phyloP scores from a whole-genome alignment of 1,140 invertebrate species.

The Drosophila eugracilis region DNA sequence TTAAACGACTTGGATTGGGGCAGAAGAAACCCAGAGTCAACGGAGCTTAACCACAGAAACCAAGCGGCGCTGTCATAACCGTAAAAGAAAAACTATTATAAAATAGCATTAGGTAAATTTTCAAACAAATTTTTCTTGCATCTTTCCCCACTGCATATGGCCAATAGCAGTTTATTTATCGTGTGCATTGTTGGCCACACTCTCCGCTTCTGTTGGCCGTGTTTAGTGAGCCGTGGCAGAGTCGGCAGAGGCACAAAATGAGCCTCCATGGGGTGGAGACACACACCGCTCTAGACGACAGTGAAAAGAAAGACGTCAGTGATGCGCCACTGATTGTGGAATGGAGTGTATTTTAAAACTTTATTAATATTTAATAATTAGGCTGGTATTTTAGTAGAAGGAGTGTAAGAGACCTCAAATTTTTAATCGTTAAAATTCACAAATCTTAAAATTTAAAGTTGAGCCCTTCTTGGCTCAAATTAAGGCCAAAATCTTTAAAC shows the following conservation, averaged over 20 bases:
- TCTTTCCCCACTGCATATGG: conserved; percentile 27
- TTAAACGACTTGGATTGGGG: conserved; percentile 44
- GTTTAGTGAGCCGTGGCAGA: conserved; percentile 58
- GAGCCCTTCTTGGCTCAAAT: neutral
- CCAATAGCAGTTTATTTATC: conserved; percentile 38
- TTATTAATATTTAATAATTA: no score
- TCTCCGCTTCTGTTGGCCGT: conserved; percentile 17
- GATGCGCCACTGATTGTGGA: conserved; percentile 4
- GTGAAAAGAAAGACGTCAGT: conserved; percentile 9
- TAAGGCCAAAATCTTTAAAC: neutral
- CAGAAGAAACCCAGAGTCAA: conserved; percentile 22
- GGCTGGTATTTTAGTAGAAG: no score
- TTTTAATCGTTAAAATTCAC: no score
- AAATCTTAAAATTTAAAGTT: no score
- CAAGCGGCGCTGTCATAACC: conserved; percentile 57
- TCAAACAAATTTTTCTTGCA: conserved; percentile 51
- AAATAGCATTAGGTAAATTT: conserved; percentile 74
- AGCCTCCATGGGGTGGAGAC: neutral
- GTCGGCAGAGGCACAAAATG: neutral
- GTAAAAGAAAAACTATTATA: conserved; percentile 73
- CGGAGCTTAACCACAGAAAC: conserved; percentile 56
- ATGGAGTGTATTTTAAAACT: no score
- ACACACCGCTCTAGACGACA: neutral
- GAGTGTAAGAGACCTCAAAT: no score
- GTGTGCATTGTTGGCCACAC: conserved; percentile 51